Evolutionary conservation across 2,888 invertebrate species (phyloP), one percentile per base, ranked within the genome.

Genomic region (Oxystoma pomonae): DNA sequence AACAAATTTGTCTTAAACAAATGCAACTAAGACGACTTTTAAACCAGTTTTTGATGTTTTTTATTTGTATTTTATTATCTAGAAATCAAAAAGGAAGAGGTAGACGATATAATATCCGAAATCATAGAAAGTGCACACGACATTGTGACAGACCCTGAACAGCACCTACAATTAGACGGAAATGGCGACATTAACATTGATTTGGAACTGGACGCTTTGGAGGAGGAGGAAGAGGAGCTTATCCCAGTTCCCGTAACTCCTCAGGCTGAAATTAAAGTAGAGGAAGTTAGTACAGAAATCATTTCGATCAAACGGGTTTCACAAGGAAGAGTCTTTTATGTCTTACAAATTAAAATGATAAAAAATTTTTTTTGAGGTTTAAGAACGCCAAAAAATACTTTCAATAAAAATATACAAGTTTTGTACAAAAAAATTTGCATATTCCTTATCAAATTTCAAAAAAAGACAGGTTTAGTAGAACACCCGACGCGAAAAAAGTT

Each of bases 51-150:
- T n/a, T n/a, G n/a, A n/a, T n/a, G n/a, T n/a, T n/a, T n/a, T n/a
- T n/a, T n/a, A n/a, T n/a, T n/a, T n/a, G n/a, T n/a, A n/a, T n/a
- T 35, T 35, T 35, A 35, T 35, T 3, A 7, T 35, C 35, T 12
- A 35, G 83, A 83, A 72, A 82, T 83, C 65, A 81, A 83, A 63
- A 82, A 83, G 62, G 83, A 83, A 67, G 83, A 83, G 60, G 83
- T 83, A n/a, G 83, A 84, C 69, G 81, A 83, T 17, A 83, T 82
- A 53, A 82, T 82, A 20, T 82, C 83, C 0, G 83, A 83, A 72
- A 81, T 84, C 62, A 83, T 83, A 16, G 83, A 84, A 68, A 83
- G 82, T 64, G 82, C 82, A 1, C 72, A 74, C 60, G 83, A 79
- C 68, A 77, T 79, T 55, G 78, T 79, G 5, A 73, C 75, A 5